Evolutionary conservation across 2,888 invertebrate species (phyloP).

Genomic region (Tenthredo livida): DNA sequence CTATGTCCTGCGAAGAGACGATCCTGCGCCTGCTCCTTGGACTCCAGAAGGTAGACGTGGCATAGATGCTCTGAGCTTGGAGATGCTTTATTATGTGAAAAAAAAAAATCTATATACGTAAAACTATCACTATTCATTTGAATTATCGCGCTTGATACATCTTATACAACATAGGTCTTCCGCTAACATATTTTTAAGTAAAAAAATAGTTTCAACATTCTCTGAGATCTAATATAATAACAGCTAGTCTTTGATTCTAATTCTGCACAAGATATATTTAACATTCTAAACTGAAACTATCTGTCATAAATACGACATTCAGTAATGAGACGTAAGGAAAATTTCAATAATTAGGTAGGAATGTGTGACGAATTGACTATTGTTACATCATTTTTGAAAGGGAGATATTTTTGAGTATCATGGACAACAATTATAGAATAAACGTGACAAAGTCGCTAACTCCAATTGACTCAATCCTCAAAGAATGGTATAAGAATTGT

Average conservation of each 20-base stretch:
- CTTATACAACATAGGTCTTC: background rate
- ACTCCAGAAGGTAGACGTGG: slow-evolving; percentile 83
- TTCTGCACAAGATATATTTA: background rate
- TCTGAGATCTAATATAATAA: background rate
- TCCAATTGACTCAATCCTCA: slow-evolving; percentile 61
- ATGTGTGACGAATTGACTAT: background rate
- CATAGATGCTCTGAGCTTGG: slow-evolving; percentile 67
- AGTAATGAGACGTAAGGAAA: background rate
- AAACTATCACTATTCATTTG: background rate
- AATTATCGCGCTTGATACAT: background rate
- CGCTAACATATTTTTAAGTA: too few species aligned
- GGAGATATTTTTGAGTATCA: slow-evolving; percentile 49
- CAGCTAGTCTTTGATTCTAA: background rate
- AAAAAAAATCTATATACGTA: background rate
- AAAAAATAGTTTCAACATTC: background rate
- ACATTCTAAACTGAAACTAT: background rate
- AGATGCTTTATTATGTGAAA: slow-evolving; percentile 79
- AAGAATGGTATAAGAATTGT: slow-evolving; percentile 68
- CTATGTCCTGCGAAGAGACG: slow-evolving; percentile 88
- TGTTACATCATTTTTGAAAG: background rate
- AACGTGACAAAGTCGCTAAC: slow-evolving; percentile 73
- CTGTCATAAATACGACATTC: background rate
- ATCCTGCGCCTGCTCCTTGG: slow-evolving; percentile 90
- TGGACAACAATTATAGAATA: slow-evolving; percentile 70
- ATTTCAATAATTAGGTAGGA: background rate